Percentiles rank a stretch among this genome's conserved stretches.
Evolutionary conservation across 2,797 vertebrate genomes (phyloP).

Genomic region (Phylloscopus collybita): DNA sequence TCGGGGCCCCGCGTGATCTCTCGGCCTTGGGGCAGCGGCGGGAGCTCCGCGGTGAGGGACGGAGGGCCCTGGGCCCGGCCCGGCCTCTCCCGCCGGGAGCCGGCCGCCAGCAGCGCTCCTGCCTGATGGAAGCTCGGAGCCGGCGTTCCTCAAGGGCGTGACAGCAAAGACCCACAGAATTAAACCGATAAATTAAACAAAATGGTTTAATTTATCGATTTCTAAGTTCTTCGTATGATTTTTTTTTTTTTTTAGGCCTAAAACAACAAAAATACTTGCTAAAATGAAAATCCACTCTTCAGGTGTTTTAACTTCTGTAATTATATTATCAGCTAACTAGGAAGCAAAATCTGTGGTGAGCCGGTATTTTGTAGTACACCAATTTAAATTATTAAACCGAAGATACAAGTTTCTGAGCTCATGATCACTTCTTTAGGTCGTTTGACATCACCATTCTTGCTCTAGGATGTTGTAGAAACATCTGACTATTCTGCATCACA

Average conservation of each 20-base stretch:
- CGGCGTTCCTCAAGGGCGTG: accelerated
- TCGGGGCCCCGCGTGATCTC: neutral
- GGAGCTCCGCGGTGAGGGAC: neutral
- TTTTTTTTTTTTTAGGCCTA: neutral
- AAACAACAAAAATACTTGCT: neutral
- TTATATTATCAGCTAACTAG: neutral
- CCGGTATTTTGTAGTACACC: neutral
- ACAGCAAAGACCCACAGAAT: neutral
- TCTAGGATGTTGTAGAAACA: neutral
- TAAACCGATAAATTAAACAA: too few species aligned
- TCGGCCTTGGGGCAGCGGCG: neutral
- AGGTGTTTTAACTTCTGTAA: neutral
- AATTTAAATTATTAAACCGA: neutral
- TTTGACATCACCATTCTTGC: neutral
- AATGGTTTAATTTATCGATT: neutral
- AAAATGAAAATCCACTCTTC: neutral
- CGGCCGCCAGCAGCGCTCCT: accelerated
- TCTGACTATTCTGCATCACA: neutral
- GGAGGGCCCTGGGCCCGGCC: neutral
- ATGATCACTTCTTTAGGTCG: neutral
- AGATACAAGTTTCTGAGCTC: neutral
- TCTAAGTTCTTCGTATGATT: neutral
- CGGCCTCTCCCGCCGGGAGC: neutral
- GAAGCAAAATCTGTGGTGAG: neutral
- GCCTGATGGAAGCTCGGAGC: accelerated